Base-by-base conservation (phyloP, 2,113 vertebrate species). In the Carlito syrichta region DNA sequence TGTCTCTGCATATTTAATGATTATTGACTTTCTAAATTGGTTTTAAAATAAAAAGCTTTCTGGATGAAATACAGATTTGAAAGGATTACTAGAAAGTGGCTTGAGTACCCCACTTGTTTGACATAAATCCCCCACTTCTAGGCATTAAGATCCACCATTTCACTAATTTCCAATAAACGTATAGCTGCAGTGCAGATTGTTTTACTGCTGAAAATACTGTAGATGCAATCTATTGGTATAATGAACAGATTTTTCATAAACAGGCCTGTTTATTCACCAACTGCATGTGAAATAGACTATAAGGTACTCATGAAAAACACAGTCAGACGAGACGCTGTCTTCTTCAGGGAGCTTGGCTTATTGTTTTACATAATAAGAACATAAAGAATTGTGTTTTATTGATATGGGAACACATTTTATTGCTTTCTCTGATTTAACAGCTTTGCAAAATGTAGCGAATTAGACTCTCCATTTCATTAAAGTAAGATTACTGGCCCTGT, bases 41-140 rank as follows among this genome's bases (percentile, higher is more conserved):
- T 69, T 98, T 97, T 95, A 96, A 96, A 96, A 97, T 87, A 52
- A 97, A 97, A 97, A 92, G 43, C n/a, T 97, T 98, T 96, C 94
- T 94, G 90, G 86, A 87, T 83, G 92, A 89, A 90, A 86, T 68
- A 81, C 71, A 81, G 93, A 60, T 92, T 88, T 87, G 79, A 93
- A 54, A 90, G 76, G 92, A 78, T 96, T 89, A 77, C 89, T 85
- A 54, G 63, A 91, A 74, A 66, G 93, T 10, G 22, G 54, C 68
- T 85, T 50, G 63, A 95, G 82, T 78, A 69, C 13, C 22, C 17
- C 30, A 2, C 50, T 96, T 79, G 20, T 14, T 63, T 45, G 14
- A n/a, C 60, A n/a, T 30, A 9, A 83, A 32, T 38, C 19, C n/a
- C 13, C 8, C 35, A 25, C 19, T 94, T 95, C 92, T 25, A 45